Evolutionary conservation across 2,113 vertebrate species (phyloP), one percentile per base, ranked within the genome.

Genomic region (Halichoeres trimaculatus): DNA sequence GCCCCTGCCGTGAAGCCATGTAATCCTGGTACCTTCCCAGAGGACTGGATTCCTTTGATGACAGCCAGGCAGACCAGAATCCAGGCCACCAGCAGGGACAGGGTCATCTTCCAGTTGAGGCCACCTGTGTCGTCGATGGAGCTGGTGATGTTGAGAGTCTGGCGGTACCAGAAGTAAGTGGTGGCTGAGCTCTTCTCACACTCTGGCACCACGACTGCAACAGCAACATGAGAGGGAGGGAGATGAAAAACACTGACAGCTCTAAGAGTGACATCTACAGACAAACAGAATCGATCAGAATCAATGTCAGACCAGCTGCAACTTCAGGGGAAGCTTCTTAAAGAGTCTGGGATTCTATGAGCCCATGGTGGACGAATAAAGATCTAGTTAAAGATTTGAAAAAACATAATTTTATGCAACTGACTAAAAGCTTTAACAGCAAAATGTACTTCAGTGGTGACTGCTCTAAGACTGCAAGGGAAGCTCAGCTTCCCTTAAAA

Each of bases 121-220:
- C 96, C 96, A 0, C 98, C 96, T 0, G 96, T 96, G 89, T 99
- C 95, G 0, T 96, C 96, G 74, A 99, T 99, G 85, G 91, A 94
- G 93, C 95, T 95, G 88, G 98, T 98, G 88, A 99, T 99, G 89
- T 99, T 96, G 75, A 99, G 79, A 38, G 98, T 89, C 90, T 99
- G 94, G 2, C 98, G 93, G 88, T 99, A 99, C 98, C 98, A 99
- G 94, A 99, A 99, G 88, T 97, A 99, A 26, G 98, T 99, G 34
- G 98, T 99, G 70, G 98, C 98, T 0, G 98, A 99, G 89, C 97
- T 99, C 91, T 95, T 99, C 61, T 98, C 97, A 2, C 98, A 99
- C 89, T 99, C 98, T 0, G 96, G 84, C 87, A 95, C 97, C 84
- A 98, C 93, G 72, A 96, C 98, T 99, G 80, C 16, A 76, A 56